Conservation (phyloP, 2,113 vertebrate species). For the Rhipidura dahli region DNA sequence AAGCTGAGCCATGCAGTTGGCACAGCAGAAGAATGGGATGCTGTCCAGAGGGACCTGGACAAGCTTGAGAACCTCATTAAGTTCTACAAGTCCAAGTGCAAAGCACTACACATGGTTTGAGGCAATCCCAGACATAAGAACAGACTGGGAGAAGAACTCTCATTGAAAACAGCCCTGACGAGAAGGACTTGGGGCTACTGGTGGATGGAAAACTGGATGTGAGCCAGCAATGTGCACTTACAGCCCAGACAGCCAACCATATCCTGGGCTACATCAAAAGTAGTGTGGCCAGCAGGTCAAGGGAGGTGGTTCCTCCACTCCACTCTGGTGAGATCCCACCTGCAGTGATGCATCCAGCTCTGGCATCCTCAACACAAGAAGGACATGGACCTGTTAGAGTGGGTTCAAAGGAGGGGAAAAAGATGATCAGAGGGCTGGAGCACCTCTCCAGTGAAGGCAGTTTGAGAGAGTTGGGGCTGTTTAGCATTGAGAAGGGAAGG, state of each 20-base stretch:
- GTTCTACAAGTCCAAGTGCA: background rate
- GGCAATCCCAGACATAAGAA: background rate
- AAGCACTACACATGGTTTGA: background rate
- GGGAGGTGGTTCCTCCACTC: background rate
- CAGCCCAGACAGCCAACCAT: background rate
- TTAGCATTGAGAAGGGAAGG: background rate
- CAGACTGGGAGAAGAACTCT: background rate
- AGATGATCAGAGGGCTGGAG: background rate
- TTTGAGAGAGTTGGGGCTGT: background rate
- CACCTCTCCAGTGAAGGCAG: background rate
- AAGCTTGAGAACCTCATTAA: background rate
- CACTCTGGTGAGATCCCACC: background rate
- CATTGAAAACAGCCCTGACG: background rate
- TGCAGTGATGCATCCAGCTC: background rate
- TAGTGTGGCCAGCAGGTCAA: background rate
- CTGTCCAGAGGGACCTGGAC: background rate
- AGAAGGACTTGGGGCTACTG: no score
- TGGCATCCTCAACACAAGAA: background rate
- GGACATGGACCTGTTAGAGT: background rate
- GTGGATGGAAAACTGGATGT: background rate
- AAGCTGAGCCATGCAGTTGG: background rate
- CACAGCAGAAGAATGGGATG: background rate
- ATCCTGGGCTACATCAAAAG: background rate
- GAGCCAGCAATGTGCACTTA: background rate
- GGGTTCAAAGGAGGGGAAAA: background rate